Evolutionary conservation across 2,113 vertebrate species (phyloP).

Genomic region (Poecile atricapillus): DNA sequence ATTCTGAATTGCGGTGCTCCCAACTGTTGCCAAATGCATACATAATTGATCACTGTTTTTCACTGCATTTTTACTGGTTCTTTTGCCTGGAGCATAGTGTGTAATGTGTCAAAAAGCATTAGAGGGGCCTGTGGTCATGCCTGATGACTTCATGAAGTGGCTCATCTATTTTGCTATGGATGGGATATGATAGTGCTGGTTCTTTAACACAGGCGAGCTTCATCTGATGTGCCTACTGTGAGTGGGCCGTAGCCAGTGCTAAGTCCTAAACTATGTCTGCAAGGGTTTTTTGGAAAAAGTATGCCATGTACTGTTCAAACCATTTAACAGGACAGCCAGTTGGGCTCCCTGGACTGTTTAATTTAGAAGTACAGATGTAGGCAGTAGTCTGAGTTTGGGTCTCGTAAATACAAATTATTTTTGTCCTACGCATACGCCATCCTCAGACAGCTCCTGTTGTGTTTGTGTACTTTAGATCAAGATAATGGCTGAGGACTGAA

Average conservation of each 20-base stretch:
- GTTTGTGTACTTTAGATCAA: neutral
- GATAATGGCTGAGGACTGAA: neutral
- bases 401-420: neutral
- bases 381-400: neutral
- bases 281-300: neutral
- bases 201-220: neutral
- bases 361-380: neutral
- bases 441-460: neutral
- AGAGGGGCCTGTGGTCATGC: neutral
- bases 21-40: neutral
- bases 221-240: neutral
- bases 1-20: neutral
- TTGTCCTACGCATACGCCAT: rapidly evolving
- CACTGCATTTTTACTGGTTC: neutral
- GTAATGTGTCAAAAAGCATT: neutral
- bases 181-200: neutral
- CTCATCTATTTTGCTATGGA: neutral
- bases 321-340: neutral
- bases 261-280: neutral
- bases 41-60: neutral
- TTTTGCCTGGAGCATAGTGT: neutral
- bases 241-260: neutral
- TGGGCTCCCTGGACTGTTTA: neutral
- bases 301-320: neutral
- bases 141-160: neutral